Evolutionary conservation across 2,888 invertebrate species (phyloP).

Genomic region (Thereva nobilitata): DNA sequence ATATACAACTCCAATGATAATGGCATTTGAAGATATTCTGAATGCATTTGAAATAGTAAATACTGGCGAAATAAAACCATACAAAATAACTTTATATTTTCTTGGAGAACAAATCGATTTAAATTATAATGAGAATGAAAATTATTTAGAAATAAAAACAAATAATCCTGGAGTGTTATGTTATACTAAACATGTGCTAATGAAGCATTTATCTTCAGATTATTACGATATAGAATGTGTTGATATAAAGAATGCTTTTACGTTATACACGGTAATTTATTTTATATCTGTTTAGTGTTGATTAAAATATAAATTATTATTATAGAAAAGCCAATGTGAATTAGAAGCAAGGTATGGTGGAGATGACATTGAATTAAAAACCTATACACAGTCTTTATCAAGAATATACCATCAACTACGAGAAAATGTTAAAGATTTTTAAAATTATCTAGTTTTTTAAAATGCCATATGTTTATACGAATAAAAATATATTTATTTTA

Average conservation of each 20-base stretch:
- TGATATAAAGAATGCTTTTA: background rate
- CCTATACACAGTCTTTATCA: background rate
- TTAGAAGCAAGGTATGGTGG: background rate
- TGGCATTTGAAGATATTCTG: constrained; percentile 33
- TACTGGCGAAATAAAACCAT: background rate
- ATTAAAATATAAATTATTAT: background rate
- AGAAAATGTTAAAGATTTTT: background rate
- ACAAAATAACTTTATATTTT: constrained; percentile 23
- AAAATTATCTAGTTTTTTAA: constrained; percentile 2
- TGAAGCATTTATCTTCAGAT: constrained; percentile 7
- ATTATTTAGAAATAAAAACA: constrained; percentile 29
- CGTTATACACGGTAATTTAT: constrained; percentile 5
- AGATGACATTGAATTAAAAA: background rate
- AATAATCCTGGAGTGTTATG: constrained; percentile 36
- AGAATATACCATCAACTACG: constrained; percentile 13
- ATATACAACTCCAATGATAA: constrained; percentile 35
- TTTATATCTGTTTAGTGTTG: background rate
- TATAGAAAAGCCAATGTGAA: constrained; percentile 21
- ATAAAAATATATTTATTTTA: background rate
- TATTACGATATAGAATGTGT: constrained; percentile 23
- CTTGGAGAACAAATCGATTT: constrained; percentile 32
- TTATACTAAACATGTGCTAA: constrained; percentile 31
- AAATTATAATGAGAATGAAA: constrained; percentile 35
- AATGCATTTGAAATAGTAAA: background rate
- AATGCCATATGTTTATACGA: background rate